Evolutionary conservation across 1,140 invertebrate genomes (phyloP).

Genomic region (Atta cephalotes): DNA sequence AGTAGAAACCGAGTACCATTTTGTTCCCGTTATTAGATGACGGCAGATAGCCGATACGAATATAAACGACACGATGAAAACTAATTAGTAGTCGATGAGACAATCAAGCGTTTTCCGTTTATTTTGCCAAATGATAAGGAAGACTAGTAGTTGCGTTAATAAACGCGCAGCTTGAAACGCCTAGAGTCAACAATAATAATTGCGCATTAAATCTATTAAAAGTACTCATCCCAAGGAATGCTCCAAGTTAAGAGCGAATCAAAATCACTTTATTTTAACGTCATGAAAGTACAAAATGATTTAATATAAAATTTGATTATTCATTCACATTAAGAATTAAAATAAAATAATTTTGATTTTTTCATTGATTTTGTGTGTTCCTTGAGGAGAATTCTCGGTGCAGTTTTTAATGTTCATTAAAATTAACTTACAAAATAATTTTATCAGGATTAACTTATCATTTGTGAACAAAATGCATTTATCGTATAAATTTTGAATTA

Average conservation of each 20-base stretch:
- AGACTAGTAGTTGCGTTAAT: background rate
- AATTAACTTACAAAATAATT: background rate
- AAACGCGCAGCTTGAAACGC: background rate
- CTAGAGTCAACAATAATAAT: slow-evolving; percentile 16
- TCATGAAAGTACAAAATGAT: no score
- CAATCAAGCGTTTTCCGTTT: background rate
- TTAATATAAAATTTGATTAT: no score
- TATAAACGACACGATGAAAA: slow-evolving; percentile 24
- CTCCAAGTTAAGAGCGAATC: no score
- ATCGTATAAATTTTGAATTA: background rate
- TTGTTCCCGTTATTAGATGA: slow-evolving; percentile 61
- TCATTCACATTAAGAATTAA: no score
- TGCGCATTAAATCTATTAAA: background rate
- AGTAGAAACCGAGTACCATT: slow-evolving; percentile 18
- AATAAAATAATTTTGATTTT: no score
- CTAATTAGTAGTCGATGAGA: slow-evolving; percentile 32
- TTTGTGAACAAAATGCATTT: background rate
- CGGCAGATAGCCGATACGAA: slow-evolving; percentile 39
- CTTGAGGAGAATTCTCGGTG: background rate
- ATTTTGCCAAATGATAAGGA: slow-evolving; percentile 42
- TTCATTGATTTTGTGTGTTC: no score
- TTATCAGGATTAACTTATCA: background rate
- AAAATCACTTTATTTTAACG: no score
- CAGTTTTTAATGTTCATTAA: background rate
- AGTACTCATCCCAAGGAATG: background rate